Evolutionary conservation across 2,797 vertebrate genomes (phyloP), one percentile per base, ranked within the genome.

Genomic region (Thamnophis elegans): DNA sequence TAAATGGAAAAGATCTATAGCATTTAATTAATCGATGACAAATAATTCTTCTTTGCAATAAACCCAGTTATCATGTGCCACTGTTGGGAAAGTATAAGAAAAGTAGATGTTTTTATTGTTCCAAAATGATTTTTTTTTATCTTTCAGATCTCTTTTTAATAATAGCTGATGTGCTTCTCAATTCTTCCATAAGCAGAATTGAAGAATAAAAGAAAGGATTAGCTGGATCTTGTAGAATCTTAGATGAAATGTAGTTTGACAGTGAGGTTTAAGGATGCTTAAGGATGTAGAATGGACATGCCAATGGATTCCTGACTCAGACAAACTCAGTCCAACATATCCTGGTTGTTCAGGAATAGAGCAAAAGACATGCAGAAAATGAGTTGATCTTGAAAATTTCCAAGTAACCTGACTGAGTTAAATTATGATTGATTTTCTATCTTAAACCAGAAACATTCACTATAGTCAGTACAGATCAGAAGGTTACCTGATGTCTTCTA

Each of bases 1-100:
- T 94, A 94, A 88, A 92, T 87, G 28, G 59, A 88, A 94, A 94
- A 90, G 32, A 93, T 91, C 90, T 96, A 18, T 65, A 94, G 25
- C 62, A 90, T 82, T 51, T 93, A 93, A 58, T 92, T 94, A 32
- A 88, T 89, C 36, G 9, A 90, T 59, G 42, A 68, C 10, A 89
- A 90, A 93, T 62, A 1, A 89, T 93, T 82, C 22, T 91, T 89
- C 87, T 9, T 2, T 82, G 0, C 0, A 0, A 5, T 51, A 18
- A 53, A 3, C 89, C 32, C 42, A 1, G 26, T 78, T 88, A 51
- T 54, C 14, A 55, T 60, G n/a, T 90, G 68, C 22, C 55, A 94
- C 87, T 62, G 86, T 18, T 9, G 65, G 59, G 88, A 68, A 92
- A 32, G 42, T 8, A 78, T 26, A 78, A 68, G 2, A n/a, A 91